phyloP scores from a whole-genome alignment of 1,140 invertebrate species.

The Drosophila setifemur region DNA sequence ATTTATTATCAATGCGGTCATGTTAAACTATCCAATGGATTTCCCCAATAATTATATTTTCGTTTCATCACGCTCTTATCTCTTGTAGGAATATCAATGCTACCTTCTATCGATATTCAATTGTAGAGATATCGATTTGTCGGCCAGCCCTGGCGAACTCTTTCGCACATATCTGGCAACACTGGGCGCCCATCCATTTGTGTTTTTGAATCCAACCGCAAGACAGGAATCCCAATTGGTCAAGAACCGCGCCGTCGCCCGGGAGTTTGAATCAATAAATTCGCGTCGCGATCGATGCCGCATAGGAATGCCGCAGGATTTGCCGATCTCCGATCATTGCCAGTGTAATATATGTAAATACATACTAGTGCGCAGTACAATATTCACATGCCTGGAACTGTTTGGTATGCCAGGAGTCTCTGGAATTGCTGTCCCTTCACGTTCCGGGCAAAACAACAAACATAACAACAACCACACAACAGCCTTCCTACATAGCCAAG shows the following conservation, averaged over 20 bases:
- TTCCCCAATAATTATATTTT: too few species aligned
- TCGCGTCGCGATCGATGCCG: too few species aligned
- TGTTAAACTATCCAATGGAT: too few species aligned
- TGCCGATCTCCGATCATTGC: neutral
- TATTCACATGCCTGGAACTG: too few species aligned
- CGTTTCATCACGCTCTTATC: too few species aligned
- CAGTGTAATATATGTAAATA: neutral
- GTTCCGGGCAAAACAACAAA: neutral
- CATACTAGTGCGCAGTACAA: too few species aligned
- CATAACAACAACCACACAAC: slow-evolving; percentile 3
- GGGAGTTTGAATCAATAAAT: neutral
- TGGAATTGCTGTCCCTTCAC: too few species aligned
- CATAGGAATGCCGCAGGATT: too few species aligned
- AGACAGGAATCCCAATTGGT: neutral
- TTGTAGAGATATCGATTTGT: neutral
- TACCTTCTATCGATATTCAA: too few species aligned
- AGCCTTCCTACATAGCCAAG: slow-evolving; percentile 44
- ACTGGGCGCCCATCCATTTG: neutral
- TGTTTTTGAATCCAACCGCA: neutral
- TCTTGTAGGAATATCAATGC: too few species aligned
- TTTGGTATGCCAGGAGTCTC: too few species aligned
- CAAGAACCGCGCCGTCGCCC: neutral
- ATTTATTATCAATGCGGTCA: too few species aligned
- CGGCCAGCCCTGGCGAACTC: neutral
- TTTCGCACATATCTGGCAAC: neutral